Base-by-base conservation (phyloP, 2,113 vertebrate genomes). In the Ageneiosus marmoratus region DNA sequence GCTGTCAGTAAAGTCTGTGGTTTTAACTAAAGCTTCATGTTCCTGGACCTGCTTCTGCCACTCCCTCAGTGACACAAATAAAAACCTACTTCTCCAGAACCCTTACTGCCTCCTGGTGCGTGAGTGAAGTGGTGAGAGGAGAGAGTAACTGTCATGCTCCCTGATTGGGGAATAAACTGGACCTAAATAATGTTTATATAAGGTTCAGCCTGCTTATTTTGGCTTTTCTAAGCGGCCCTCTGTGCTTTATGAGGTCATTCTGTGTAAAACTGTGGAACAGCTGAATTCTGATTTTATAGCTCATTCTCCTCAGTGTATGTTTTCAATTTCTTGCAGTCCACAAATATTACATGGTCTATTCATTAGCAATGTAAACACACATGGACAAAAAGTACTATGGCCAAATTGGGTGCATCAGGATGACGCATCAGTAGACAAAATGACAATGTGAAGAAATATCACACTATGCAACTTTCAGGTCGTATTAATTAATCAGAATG, bases 211-310 rank as follows among this genome's bases (percentile, higher is more conserved):
- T 91, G 89, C 89, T 88, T 89, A 88, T 84, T 86, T 91, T 89
- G 91, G 88, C 91, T 84, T 56, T 88, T 85, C 85, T 89, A 91
- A 89, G 79, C 20, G 73, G 55, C 82, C 56, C 84, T 84, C 48
- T 89, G 88, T 84, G 89, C 87, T 91, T 91, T 89, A 86, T 88
- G 90, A 90, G 89, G 86, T 89, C 85, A 84, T 46, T 83, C 86
- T 89, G 88, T 87, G 88, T 84, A 84, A 85, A 86, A 89, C 72
- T 51, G 82, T 83, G 83, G 84, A 84, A 77, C 62, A 82, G 76
- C 62, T 77, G 41, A n/a, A 63, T 79, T 69, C 84, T 58, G 60
- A 79, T 63, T 63, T 65, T 27, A 29, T 78, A 78, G 76, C 87
- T 91, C 83, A 69, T 73, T 62, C 70, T 82, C 80, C 27, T 16